Percentiles rank a stretch among this genome's conserved stretches.
Evolutionary conservation across 1,140 invertebrate species (phyloP).

Genomic region (Pseudachorutes palmiensis): DNA sequence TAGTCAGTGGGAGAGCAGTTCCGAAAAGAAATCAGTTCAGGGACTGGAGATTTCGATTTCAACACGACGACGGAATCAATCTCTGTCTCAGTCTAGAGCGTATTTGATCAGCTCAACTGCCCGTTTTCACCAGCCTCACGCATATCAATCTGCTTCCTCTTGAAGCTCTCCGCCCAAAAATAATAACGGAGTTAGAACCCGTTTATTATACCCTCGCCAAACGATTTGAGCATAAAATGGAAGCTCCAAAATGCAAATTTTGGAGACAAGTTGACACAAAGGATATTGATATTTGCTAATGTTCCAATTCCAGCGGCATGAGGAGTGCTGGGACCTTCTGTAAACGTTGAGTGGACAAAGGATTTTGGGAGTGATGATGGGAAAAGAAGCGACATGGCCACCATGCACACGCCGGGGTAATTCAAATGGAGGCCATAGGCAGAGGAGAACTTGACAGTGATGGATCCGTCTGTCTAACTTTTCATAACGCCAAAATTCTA

Average conservation of each 20-base stretch:
- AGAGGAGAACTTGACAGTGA: background rate
- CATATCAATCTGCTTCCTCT: background rate
- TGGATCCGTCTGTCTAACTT: background rate
- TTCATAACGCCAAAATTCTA: background rate
- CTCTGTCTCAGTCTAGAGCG: background rate
- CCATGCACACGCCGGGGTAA: too few species aligned
- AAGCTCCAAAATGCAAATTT: background rate
- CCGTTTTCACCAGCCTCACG: background rate
- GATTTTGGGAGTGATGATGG: too few species aligned
- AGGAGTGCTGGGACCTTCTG: too few species aligned
- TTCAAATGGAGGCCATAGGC: background rate
- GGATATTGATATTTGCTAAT: background rate
- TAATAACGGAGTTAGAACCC: background rate
- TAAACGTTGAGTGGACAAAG: too few species aligned
- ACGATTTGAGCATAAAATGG: background rate
- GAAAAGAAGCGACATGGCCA: background rate
- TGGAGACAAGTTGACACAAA: background rate
- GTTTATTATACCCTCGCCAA: background rate
- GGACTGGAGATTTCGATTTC: too few species aligned
- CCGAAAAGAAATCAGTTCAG: background rate
- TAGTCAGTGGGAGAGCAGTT: too few species aligned
- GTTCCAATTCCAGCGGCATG: too few species aligned
- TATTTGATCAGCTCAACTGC: background rate
- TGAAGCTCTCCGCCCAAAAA: too few species aligned
- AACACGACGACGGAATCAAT: background rate